These are phyloP conservation scores for Pycnonotus jocosus DNA, from an alignment of 2,113 vertebrate genomes.

Conservation along the genomic window DNA sequence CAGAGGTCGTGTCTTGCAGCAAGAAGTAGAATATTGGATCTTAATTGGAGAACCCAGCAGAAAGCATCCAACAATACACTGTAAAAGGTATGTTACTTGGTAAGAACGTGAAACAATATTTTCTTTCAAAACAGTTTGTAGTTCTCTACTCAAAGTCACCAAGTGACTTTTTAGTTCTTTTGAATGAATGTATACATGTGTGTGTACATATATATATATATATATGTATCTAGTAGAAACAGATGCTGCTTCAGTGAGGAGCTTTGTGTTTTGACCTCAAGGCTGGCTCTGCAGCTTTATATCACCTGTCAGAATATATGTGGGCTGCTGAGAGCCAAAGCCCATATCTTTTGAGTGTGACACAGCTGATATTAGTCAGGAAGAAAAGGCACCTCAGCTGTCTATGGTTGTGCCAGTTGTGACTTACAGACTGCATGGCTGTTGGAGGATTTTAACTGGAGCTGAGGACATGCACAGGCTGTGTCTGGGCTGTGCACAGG, in stretches of 20 bases:
- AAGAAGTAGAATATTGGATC: conserved; percentile 95
- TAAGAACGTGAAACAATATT: background rate
- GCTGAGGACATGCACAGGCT: background rate
- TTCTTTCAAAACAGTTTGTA: background rate
- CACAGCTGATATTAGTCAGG: background rate
- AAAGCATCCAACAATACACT: conserved; percentile 97
- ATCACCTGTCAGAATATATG: fast-evolving
- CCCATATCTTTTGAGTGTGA: background rate
- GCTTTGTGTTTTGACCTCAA: background rate
- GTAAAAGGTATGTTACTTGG: conserved; percentile 85
- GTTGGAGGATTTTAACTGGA: background rate
- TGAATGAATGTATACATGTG: background rate
- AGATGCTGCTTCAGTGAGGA: background rate
- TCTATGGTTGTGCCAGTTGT: fast-evolving
- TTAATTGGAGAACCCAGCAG: conserved; percentile 96
- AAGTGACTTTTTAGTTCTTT: background rate
- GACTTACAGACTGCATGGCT: background rate
- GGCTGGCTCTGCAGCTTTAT: background rate
- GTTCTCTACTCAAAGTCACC: background rate
- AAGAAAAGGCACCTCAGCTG: background rate
- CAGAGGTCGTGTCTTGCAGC: conserved; percentile 81
- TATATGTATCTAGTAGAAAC: background rate
- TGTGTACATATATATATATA: no score
- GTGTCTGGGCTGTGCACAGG: background rate
- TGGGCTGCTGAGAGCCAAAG: background rate